Percentiles rank a stretch among this genome's conserved stretches.
These are phyloP conservation scores for Anguilla japonica DNA, from an alignment of 2,113 vertebrate species.

Conservation along the genomic window DNA sequence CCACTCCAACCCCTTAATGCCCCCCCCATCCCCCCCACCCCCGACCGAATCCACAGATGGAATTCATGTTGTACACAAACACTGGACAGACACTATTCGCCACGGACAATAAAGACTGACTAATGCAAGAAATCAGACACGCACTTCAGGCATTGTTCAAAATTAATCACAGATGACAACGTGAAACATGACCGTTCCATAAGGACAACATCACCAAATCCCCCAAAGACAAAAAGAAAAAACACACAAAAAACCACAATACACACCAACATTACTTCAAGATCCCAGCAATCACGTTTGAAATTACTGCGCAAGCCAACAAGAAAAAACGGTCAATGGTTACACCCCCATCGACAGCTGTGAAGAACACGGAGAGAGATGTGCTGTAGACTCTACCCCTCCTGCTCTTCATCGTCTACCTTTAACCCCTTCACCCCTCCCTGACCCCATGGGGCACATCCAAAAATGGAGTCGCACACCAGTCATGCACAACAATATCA, in stretches of 20 bases:
- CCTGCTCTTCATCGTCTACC: too few relatives aligned
- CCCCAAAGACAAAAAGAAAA: background rate
- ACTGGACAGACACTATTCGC: background rate
- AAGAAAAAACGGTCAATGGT: background rate
- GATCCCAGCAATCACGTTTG: background rate
- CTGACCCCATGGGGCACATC: background rate
- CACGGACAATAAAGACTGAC: background rate
- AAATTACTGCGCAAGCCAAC: background rate
- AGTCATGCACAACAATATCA: conserved; percentile 28
- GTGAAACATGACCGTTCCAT: background rate
- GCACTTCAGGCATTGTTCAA: background rate
- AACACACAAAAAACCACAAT: background rate
- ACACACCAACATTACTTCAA: background rate
- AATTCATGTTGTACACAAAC: conserved; percentile 2
- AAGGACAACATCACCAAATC: background rate
- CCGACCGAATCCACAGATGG: background rate
- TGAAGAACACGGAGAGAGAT: conserved; percentile 14
- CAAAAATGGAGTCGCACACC: background rate
- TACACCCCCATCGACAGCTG: conserved; percentile 38
- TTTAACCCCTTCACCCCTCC: conserved; percentile 14
- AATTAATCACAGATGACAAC: background rate
- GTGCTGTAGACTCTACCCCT: background rate
- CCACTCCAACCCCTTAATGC: background rate
- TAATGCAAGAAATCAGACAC: background rate
- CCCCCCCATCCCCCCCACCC: background rate